A percentile compares a stretch with the other conserved stretches of the same genome.
These are phyloP conservation scores for Prosopocoilus inquinatus DNA, from an alignment of 2,888 invertebrate species.

Conservation along the genomic window DNA sequence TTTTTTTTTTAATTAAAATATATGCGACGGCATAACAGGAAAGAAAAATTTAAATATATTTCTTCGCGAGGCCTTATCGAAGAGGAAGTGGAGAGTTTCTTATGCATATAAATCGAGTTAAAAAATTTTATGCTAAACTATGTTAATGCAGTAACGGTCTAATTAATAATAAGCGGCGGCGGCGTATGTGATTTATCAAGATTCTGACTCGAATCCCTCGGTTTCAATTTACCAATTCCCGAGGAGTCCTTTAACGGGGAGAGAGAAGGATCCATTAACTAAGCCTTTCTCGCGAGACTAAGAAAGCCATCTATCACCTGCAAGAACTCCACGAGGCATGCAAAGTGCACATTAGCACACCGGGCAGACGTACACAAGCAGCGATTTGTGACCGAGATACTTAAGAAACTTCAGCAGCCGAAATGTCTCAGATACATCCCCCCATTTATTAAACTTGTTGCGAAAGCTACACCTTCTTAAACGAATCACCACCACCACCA, in stretches of 20 bases:
- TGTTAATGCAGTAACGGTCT: not conserved
- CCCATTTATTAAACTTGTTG: slow-evolving; percentile 23
- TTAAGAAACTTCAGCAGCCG: slow-evolving; percentile 3
- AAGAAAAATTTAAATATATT: too few species aligned
- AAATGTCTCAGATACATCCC: slow-evolving; percentile 15
- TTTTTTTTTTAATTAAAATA: too few species aligned
- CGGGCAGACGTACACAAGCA: slow-evolving; percentile 28
- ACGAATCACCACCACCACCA: not conserved
- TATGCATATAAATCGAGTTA: slow-evolving; percentile 1
- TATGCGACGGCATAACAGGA: too few species aligned
- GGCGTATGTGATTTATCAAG: slow-evolving; percentile 24
- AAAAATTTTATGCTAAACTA: not conserved
- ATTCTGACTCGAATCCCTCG: slow-evolving; percentile 22
- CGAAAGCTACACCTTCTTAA: slow-evolving; percentile 1
- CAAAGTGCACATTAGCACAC: slow-evolving; percentile 33
- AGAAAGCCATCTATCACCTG: slow-evolving; percentile 34
- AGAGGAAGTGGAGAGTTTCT: not conserved
- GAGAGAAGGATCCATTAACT: slow-evolving; percentile 24
- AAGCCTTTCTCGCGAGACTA: slow-evolving; percentile 28
- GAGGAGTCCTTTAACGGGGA: slow-evolving; percentile 13
- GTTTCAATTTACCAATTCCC: slow-evolving; percentile 28
- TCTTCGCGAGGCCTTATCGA: not conserved
- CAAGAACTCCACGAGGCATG: slow-evolving; percentile 27
- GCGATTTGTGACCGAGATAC: slow-evolving; percentile 45
- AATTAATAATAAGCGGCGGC: slow-evolving; percentile 20